A percentile compares a stretch with the other conserved stretches of the same genome.
Evolutionary conservation across 2,797 vertebrate species (phyloP).

Genomic region (Apogon hyalosoma): DNA sequence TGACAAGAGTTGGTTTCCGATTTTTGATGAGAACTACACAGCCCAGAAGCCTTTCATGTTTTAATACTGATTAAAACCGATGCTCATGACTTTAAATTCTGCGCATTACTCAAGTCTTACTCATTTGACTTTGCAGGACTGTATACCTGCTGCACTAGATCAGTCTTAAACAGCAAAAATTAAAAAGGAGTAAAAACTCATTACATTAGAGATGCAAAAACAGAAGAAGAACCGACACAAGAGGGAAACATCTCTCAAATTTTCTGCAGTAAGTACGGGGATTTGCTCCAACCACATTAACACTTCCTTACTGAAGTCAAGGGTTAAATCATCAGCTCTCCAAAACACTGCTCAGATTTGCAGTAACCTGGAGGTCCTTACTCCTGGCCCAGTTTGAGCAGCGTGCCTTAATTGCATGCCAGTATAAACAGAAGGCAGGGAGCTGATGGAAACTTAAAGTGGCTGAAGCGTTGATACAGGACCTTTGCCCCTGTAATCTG

Average conservation of each 20-base stretch:
- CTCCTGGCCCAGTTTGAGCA: slow-evolving; percentile 53
- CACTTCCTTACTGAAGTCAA: slow-evolving; percentile 42
- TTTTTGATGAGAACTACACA: slow-evolving; percentile 43
- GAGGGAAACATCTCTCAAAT: slow-evolving; percentile 3
- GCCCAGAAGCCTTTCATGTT: neutral
- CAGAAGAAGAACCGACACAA: neutral
- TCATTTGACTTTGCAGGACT: slow-evolving; percentile 5
- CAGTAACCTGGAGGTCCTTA: slow-evolving; percentile 49
- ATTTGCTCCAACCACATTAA: slow-evolving; percentile 42
- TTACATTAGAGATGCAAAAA: neutral
- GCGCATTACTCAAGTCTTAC: no score
- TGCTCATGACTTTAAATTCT: no score
- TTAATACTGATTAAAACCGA: slow-evolving; percentile 5
- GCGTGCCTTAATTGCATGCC: slow-evolving; percentile 60
- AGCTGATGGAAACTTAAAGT: slow-evolving; percentile 61
- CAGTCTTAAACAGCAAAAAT: neutral
- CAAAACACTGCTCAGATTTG: slow-evolving; percentile 49
- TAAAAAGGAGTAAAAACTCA: neutral
- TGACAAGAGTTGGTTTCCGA: slow-evolving; percentile 40
- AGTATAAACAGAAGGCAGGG: slow-evolving; percentile 64
- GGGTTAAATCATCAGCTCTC: slow-evolving; percentile 65
- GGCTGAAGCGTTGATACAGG: slow-evolving; percentile 39
- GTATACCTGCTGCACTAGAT: neutral
- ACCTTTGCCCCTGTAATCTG: slow-evolving; percentile 45
- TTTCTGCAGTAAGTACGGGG: slow-evolving; percentile 12